phyloP scores from a whole-genome alignment of 92 coral and sea anemone genomes.

The Palythoa grandis region DNA sequence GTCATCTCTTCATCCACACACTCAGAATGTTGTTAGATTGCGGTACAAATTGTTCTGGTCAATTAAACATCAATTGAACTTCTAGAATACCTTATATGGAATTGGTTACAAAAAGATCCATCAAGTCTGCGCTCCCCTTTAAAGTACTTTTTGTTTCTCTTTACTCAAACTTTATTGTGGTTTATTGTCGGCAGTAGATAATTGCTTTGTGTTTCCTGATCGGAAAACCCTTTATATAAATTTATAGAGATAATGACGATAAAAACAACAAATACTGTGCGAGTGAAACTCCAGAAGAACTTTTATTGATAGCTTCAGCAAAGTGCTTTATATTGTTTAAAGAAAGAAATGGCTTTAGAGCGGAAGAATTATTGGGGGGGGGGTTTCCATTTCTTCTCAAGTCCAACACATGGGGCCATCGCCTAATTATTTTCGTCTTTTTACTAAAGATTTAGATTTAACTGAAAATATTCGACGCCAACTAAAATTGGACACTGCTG shows the following conservation, averaged over 20 bases:
- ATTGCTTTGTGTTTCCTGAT: neutral
- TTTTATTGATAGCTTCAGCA: conserved; percentile 1
- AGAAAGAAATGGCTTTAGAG: neutral
- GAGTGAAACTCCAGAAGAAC: neutral
- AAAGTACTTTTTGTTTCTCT: neutral
- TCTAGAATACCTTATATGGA: conserved; percentile 25
- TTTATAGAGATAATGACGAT: neutral
- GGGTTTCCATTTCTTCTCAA: neutral
- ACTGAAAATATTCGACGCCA: neutral
- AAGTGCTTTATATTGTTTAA: neutral
- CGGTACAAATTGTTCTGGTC: conserved; percentile 1
- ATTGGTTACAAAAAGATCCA: neutral
- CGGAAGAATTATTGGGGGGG: neutral
- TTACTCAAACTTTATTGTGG: neutral
- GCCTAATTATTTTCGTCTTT: neutral
- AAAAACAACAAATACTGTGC: conserved; percentile 2
- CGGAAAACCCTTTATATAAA: neutral
- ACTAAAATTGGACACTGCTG: neutral
- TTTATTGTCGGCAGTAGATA: conserved; percentile 8
- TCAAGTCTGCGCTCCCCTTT: neutral
- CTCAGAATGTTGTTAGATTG: neutral
- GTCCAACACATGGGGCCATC: neutral
- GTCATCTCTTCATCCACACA: conserved; percentile 12
- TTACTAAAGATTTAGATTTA: neutral
- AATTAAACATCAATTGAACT: conserved; percentile 4